A percentile compares a stretch with the other conserved stretches of the same genome.
Conservation (phyloP, 2,888 invertebrate species). For the Anarsia innoxiella region DNA sequence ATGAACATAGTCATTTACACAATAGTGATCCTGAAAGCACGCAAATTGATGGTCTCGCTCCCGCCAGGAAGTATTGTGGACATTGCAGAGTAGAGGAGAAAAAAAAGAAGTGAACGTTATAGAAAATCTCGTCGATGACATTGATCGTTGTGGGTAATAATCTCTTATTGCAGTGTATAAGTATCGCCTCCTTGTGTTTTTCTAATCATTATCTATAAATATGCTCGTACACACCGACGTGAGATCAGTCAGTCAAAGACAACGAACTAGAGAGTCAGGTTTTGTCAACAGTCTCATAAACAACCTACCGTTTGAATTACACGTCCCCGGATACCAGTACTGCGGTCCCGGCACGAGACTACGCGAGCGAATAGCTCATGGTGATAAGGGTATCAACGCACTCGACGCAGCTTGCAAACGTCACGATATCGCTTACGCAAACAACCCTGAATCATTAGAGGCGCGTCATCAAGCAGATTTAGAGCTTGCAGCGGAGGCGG, state of each 20-base stretch:
- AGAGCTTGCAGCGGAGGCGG: constrained; percentile 20
- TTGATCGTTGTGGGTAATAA: too few relatives aligned
- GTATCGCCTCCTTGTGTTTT: too few relatives aligned
- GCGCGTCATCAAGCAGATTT: constrained; percentile 35
- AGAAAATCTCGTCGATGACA: too few relatives aligned
- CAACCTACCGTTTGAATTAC: constrained; percentile 19
- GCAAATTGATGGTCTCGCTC: neutral
- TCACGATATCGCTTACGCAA: constrained; percentile 22
- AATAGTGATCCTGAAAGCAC: neutral
- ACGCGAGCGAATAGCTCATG: constrained; percentile 29
- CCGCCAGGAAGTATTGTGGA: neutral
- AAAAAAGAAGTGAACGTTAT: too few relatives aligned
- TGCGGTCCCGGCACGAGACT: constrained; percentile 26
- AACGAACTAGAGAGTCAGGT: too few relatives aligned
- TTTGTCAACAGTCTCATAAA: constrained; percentile 16
- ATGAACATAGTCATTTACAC: neutral
- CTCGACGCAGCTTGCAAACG: constrained; percentile 21
- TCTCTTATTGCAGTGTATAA: too few relatives aligned
- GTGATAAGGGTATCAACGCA: constrained; percentile 28
- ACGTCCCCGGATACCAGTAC: constrained; percentile 26
- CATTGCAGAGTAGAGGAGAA: neutral
- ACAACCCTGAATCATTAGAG: constrained; percentile 12
- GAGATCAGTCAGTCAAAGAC: too few relatives aligned
- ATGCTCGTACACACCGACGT: too few relatives aligned
- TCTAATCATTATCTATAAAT: neutral